Evolutionary conservation across 2,888 invertebrate species (phyloP), one percentile per base, ranked within the genome.

Genomic region (Cacoxenus indagator): DNA sequence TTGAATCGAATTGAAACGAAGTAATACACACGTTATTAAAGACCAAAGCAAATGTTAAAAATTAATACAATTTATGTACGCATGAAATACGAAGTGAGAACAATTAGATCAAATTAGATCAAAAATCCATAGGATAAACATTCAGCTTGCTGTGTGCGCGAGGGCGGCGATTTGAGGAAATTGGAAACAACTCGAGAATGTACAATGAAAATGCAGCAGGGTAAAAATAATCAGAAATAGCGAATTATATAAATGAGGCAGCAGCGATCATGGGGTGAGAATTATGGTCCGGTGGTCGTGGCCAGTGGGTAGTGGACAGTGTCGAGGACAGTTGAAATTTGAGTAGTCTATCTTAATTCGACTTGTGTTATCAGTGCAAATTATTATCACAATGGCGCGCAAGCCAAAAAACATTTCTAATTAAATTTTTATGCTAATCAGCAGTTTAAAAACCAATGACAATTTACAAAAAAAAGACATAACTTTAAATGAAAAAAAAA

Each of bases 381-480:
- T 37, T 37, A 37, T 37, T 37, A 37, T 37, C 37, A 37, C 8
- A 37, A 37, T 37, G 37, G 37, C 37, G 37, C 37, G 14, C 37
- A 37, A 37, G 37, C 37, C 37, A 14, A 37, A 37, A 37, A 37
- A 37, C 37, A 51, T 17, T 62, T 62, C 45, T 62, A 45, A 62
- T 62, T 62, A 62, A 62, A 62, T 62, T 62, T 62, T 62, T 22
- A 62, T 62, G 61, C 61, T 62, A 62, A 62, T 62, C 45, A 14
- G n/a, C 2, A 22, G 61, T 14, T 31, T 62, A 14, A 45, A 62
- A 62, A 62, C 43, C 26, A 62, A 31, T 62, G 43, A 24, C 24
- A 62, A 31, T 31, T 43, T 45, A 45, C 24, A 22, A 43, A 62
- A n/a, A n/a, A n/a, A n/a, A n/a, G n/a, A n/a, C n/a, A n/a, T n/a